Conservation (phyloP, 1,140 invertebrate species). For the Dufourea novaeangliae region DNA sequence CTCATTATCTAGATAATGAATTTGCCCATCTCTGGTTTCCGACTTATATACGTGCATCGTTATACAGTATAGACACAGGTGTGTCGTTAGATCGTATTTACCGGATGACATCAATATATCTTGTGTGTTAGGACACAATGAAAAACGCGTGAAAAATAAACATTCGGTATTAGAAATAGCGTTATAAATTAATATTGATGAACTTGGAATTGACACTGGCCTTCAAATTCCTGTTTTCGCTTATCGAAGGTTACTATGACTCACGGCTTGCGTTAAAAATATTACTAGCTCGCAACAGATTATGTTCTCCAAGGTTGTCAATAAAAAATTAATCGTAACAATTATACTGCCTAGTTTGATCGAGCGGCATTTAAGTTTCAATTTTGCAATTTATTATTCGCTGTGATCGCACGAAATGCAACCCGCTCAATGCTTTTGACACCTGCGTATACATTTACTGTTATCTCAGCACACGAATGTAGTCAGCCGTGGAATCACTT, state of each 20-base stretch:
- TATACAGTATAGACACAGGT: not conserved
- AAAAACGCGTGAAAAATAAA: no score
- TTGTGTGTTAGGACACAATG: no score
- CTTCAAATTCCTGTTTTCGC: not conserved
- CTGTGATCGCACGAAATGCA: not conserved
- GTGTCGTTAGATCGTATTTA: no score
- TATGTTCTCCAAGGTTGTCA: not conserved
- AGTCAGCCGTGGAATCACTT: not conserved
- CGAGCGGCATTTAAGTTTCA: not conserved
- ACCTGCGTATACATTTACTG: not conserved
- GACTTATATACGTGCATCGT: not conserved
- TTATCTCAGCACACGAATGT: not conserved
- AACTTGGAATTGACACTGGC: not conserved
- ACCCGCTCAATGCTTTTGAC: not conserved
- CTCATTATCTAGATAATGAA: no score
- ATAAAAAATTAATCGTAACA: not conserved
- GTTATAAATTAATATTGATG: not conserved
- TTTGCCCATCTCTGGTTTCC: not conserved
- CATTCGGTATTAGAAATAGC: not conserved
- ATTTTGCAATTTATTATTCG: not conserved
- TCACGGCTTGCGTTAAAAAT: not conserved
- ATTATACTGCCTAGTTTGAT: not conserved
- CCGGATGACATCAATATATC: no score
- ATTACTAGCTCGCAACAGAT: not conserved
- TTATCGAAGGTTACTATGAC: slow-evolving; percentile 15